phyloP scores from a whole-genome alignment of 2,888 invertebrate species.

The Cephonodes hylas region DNA sequence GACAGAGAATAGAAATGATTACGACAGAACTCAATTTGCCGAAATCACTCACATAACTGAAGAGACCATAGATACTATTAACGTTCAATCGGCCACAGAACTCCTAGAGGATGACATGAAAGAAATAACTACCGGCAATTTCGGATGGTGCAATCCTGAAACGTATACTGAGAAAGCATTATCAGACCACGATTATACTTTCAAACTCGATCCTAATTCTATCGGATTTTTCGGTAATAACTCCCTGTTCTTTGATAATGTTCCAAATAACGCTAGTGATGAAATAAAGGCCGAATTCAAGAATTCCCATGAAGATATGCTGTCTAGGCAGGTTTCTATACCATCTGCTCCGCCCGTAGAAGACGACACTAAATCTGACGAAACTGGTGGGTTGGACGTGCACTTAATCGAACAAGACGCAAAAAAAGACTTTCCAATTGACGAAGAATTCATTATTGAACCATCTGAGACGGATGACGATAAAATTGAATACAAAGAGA shows the following conservation, averaged over 20 bases:
- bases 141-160: conserved; percentile 44
- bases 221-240: conserved; percentile 51
- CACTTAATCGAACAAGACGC: conserved; percentile 72
- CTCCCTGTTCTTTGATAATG: conserved; percentile 51
- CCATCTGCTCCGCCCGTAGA: conserved; percentile 58
- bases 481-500: conserved; percentile 55
- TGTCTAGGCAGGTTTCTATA: conserved; percentile 28
- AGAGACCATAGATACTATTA: conserved; percentile 62
- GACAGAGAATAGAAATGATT: conserved; percentile 30
- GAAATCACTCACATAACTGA: conserved; percentile 61
- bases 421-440: conserved; percentile 66
- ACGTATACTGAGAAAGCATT: not conserved
- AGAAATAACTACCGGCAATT: conserved; percentile 31
- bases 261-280: conserved; percentile 58
- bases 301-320: conserved; percentile 48
- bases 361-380: conserved; percentile 63
- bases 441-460: conserved; percentile 66
- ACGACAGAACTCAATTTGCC: conserved; percentile 41
- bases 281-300: conserved; percentile 63
- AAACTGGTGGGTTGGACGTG: conserved; percentile 62
- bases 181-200: conserved; percentile 40
- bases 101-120: conserved; percentile 41
- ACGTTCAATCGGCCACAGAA: conserved; percentile 55
- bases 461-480: conserved; percentile 68
- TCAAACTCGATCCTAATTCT: conserved; percentile 41